Percentiles rank a stretch among this genome's conserved stretches.
Conservation (phyloP, 2,113 vertebrate genomes). For the Notarius quadriscutis region DNA sequence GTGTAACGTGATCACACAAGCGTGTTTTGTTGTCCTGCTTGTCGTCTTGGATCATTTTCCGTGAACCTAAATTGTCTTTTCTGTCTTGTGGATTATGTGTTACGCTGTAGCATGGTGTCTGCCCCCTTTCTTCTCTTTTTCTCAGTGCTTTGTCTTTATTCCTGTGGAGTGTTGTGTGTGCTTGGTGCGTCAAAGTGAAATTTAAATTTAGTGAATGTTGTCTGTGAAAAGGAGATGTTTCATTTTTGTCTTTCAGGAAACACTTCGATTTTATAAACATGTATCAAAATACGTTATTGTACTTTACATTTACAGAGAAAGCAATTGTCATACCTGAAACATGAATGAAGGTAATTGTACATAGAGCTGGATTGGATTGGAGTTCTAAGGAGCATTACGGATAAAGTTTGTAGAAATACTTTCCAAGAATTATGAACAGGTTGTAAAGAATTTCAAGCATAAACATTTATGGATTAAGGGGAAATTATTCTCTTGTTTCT, state of each 20-base stretch:
- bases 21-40: conserved; percentile 28
- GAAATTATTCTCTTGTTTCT: no score
- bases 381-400: not conserved
- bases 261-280: not conserved
- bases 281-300: not conserved
- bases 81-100: conserved; percentile 2
- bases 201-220: not conserved
- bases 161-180: not conserved
- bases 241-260: not conserved
- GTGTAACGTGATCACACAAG: not conserved
- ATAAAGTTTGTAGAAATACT: no score
- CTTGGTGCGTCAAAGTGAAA: not conserved
- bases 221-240: not conserved
- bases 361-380: not conserved
- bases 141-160: conserved; percentile 2
- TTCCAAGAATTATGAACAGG: not conserved
- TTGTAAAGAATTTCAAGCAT: no score
- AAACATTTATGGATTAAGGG: no score
- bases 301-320: not conserved
- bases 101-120: conserved; percentile 14
- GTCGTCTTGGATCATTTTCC: not conserved
- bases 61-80: not conserved
- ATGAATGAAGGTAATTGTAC: not conserved
- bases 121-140: not conserved
- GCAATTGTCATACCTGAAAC: not conserved